Base-by-base conservation (phyloP, 1,140 invertebrate species). In the Sycophaga agraensis region DNA sequence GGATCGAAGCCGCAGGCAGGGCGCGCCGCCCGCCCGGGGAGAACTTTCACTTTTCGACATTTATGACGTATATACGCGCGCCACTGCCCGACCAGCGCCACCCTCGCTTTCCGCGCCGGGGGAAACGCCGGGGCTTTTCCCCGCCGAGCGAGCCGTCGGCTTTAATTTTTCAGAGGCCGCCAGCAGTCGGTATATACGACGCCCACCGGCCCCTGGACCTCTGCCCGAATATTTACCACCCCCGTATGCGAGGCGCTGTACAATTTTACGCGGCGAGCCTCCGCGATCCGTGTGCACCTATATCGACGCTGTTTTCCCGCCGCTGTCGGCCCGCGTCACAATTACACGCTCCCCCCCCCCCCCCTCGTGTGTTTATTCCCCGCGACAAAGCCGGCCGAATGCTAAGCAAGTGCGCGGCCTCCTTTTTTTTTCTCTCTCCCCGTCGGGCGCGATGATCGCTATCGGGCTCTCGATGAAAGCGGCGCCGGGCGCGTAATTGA, bases 21-120 rank as follows among this genome's bases (percentile, higher is more conserved):
- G 3, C 42, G 16, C 42, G 19, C 37, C 37, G 14, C 8, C 39
- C 1, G 7, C 12, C 17, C 39, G 14, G 34, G n/a, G 19, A 26
- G 16, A 16, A 61, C 59, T 61, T 61, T 61, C 59, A 55, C 59
- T 61, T 61, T 61, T 54, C 51, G 43, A 19, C 59, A 12, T 37
- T 53, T 53, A 60, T 60, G 49, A 53, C 49, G 58, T 46, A 53
- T 24, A 22, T n/a, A n/a, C n/a, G n/a, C n/a, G n/a, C n/a, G n/a
- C 17, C 4, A 17, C 21, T 17, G 37, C 16, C 7, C 21, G 4
- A 21, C 42, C 42, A n/a, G n/a, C 21, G 14, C 19, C 22, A 37
- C 34, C 43, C 55, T 58, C 45, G 14, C 45, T 56, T 56, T 56
- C 53, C 31, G 7, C 16, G 22, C 9, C 2, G 39, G 28, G 2